Evolutionary conservation across 2,888 invertebrate genomes (phyloP).

Genomic region (Pammene fasciana): DNA sequence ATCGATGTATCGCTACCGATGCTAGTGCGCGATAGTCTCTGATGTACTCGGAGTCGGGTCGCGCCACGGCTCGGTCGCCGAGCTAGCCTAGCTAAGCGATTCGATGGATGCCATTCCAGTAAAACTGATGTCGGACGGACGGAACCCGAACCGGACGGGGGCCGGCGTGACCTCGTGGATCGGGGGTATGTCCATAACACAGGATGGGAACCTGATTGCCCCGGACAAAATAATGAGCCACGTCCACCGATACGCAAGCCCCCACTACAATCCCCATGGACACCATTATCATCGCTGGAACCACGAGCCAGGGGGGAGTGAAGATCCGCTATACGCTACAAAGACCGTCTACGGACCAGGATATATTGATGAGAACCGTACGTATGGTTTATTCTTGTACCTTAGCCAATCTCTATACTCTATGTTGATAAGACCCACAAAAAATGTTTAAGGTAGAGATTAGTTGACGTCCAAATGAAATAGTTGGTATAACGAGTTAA

Average conservation of each 20-base stretch:
- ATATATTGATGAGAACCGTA: constrained; percentile 83
- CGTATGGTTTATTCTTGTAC: constrained; percentile 66
- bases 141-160: constrained; percentile 73
- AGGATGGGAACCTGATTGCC: constrained; percentile 79
- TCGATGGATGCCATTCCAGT: constrained; percentile 82
- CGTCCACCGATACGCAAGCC: constrained; percentile 79
- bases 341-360: constrained; percentile 82
- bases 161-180: constrained; percentile 78
- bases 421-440: neutral
- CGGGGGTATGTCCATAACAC: constrained; percentile 81
- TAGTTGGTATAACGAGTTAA: constrained; percentile 56
- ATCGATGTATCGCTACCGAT: constrained; percentile 63
- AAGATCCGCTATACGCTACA: constrained; percentile 80
- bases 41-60: constrained; percentile 68
- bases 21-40: constrained; percentile 72
- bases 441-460: constrained; percentile 53
- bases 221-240: constrained; percentile 81
- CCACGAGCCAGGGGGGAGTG: constrained; percentile 80
- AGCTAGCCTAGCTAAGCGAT: constrained; percentile 76
- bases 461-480: constrained; percentile 59
- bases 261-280: constrained; percentile 80
- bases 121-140: constrained; percentile 81
- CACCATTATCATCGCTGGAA: constrained; percentile 80
- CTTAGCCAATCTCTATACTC: constrained; percentile 54
- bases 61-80: constrained; percentile 72